These are phyloP conservation scores for Micromys minutus DNA, from an alignment of 2,113 vertebrate species.

Conservation along the genomic window DNA sequence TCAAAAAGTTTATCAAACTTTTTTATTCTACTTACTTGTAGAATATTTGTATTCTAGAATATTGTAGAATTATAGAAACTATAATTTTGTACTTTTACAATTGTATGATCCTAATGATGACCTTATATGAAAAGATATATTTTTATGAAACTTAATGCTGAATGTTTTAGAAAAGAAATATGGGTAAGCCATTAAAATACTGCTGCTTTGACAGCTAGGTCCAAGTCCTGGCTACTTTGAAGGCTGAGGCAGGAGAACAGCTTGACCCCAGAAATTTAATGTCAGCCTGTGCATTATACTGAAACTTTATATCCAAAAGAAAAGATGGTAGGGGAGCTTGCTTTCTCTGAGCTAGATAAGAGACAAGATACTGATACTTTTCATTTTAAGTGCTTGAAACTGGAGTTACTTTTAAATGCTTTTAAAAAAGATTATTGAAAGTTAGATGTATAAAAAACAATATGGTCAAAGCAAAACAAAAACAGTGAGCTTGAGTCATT, in stretches of 20 bases:
- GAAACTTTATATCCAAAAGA: not conserved
- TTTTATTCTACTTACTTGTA: slow-evolving; percentile 25
- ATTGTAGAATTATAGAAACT: too few species aligned
- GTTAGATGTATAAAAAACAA: not conserved
- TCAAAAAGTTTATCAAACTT: too few species aligned
- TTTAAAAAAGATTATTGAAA: slow-evolving; percentile 22
- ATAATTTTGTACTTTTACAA: not conserved
- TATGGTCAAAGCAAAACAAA: not conserved
- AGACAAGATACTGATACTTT: not conserved
- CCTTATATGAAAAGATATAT: not conserved
- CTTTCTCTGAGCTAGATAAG: not conserved
- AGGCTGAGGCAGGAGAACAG: not conserved
- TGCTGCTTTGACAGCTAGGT: not conserved
- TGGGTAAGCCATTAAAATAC: slow-evolving; percentile 18
- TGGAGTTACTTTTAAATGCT: slow-evolving; percentile 12
- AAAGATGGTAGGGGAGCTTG: not conserved
- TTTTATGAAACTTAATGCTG: slow-evolving; percentile 31
- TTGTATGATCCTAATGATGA: not conserved
- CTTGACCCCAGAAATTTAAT: not conserved
- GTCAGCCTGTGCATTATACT: not conserved
- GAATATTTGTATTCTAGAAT: too few species aligned
- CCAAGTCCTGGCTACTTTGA: not conserved
- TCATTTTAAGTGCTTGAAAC: slow-evolving; percentile 31
- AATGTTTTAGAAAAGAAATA: slow-evolving; percentile 10
- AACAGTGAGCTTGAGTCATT: not conserved